Base-by-base conservation (phyloP, 2,888 invertebrate genomes). In the Taphrorychus bicolor region DNA sequence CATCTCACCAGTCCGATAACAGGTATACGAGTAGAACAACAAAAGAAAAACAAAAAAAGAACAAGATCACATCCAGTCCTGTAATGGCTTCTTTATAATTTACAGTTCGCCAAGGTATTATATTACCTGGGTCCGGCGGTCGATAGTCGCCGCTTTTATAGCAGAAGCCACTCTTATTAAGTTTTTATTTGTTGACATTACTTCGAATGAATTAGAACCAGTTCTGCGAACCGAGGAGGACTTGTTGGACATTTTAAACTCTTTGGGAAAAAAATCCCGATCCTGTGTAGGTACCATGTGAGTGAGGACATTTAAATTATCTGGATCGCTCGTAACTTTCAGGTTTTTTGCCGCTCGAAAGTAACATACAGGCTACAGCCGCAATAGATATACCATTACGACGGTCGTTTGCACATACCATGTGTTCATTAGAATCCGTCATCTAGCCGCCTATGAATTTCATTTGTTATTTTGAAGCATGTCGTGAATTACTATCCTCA, bases 41-140 rank as follows among this genome's bases (percentile, higher is more conserved):
- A 59, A 66, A 59, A 59, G 58, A 17, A 59, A 48, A 32, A 51
- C 51, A 63, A 63, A 63, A 61, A 58, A 60, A 51, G 52, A 60
- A 58, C 52, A 64, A 59, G 59, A 66, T 66, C 59, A 24, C 59
- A 54, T 59, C 65, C 65, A 59, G 65, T 66, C 57, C 61, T 58
- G 59, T 68, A 68, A 68, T 69, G 69, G 66, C 69, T 69, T 69
- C 66, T 69, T 69, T 65, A 69, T 69, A 69, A 69, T 66, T 69
- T 69, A 69, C 69, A 69, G 66, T 61, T 69, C 59, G 41, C 24
- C 59, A 40, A 56, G 69, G 69, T 69, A 69, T 69, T 65, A 69
- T 65, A 66, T 69, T 69, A 69, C 69, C 32, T 56, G 59, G 51
- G 49, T 9, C 62, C 18, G 48, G n/a, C n/a, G n/a, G 54, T 17